Base-by-base conservation (phyloP, 2,797 vertebrate genomes). In the Eulemur coronatus region DNA sequence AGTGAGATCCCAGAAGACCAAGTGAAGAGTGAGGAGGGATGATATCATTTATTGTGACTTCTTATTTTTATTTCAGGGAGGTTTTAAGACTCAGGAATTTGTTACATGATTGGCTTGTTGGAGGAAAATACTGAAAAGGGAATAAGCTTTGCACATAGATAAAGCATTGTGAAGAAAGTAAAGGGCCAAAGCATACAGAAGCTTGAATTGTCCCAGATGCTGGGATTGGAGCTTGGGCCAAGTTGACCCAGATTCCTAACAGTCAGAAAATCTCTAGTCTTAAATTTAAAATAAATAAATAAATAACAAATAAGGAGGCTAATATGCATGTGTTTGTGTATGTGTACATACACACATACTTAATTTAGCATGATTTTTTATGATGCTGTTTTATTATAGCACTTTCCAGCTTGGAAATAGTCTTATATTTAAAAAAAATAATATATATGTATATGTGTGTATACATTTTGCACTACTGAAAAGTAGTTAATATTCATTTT, bases 61-160 rank as follows among this genome's bases (percentile, higher is more conserved):
- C 28, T 84, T 13, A 65, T 84, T 38, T 30, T 52, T 63, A 24
- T 10, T 57, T 57, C 30, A 69, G 46, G 13, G 55, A 84, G 3
- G 4, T 85, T 92, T 89, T 65, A 46, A 75, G 95, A 41, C 41
- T 89, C 52, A 73, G 46, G 38, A 96, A 52, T 87, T 22, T 70
- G 55, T 26, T 26, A 17, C 61, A 69, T 79, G 73, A 73, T 78
- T 93, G 84, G 20, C 75, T 96, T 96, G 91, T 72, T 61, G 33
- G 38, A 94, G 30, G 24, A 69, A 81, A 92, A 50, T 20, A 33
- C 43, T 41, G 22, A 86, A 41, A n/a, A n/a, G 4, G 2, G 12
- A 70, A 89, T 86, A 63, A 86, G 33, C 18, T 84, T 86, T 35
- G 11, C 57, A 79, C 33, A 48, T 33, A 86, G 35, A 72, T 50